A percentile compares a stretch with the other conserved stretches of the same genome.
Evolutionary conservation across 2,888 invertebrate genomes (phyloP).

Genomic region (Biston betularia): DNA sequence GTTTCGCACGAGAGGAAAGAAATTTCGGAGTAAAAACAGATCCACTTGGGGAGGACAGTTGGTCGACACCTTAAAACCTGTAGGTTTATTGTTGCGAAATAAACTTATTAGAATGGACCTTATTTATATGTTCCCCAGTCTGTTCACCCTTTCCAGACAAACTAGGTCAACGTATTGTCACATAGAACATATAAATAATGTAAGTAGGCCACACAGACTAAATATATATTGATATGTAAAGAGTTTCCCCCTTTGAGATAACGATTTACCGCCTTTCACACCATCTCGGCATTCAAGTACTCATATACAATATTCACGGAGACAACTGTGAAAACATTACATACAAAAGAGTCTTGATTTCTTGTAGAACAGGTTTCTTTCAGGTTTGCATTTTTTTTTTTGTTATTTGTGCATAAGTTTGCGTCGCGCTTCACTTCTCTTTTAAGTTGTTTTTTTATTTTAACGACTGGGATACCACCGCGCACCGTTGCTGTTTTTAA

Average conservation of each 20-base stretch:
- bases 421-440: background rate
- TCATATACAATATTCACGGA: conserved; percentile 2
- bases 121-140: background rate
- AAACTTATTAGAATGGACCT: background rate
- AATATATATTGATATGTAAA: background rate
- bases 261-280: background rate
- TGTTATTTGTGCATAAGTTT: background rate
- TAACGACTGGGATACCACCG: background rate
- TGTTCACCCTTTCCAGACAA: background rate
- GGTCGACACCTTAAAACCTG: background rate
- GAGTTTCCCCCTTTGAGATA: background rate
- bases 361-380: conserved; percentile 11
- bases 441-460: background rate
- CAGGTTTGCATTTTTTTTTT: background rate
- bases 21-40: background rate
- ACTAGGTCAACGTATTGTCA: background rate
- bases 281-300: conserved; percentile 5
- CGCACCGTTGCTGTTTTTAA: background rate
- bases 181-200: background rate
- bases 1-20: no score
- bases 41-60: background rate
- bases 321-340: background rate
- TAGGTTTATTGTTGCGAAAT: background rate
- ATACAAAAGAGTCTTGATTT: conserved; percentile 1
- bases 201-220: background rate